Conservation (phyloP, 1,140 invertebrate genomes). For the Epicauta chinensis region DNA sequence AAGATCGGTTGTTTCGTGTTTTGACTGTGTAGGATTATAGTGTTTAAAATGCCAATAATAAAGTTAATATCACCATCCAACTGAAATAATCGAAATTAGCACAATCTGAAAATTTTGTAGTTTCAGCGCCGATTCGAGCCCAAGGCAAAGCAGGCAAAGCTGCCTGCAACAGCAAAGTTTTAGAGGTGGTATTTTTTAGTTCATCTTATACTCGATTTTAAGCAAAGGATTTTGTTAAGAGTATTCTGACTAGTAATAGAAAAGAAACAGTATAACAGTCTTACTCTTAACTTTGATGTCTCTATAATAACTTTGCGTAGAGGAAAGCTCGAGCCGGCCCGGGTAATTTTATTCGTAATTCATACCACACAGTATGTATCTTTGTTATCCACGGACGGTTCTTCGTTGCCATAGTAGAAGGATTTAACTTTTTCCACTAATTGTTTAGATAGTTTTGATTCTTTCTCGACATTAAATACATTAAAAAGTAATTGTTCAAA, state of each 20-base stretch:
- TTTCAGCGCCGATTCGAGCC: no score
- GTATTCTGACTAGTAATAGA: slow-evolving; percentile 11
- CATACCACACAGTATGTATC: slow-evolving; percentile 24
- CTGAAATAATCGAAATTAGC: slow-evolving; percentile 22
- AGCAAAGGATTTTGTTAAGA: no score
- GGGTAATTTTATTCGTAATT: no score
- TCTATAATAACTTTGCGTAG: no score
- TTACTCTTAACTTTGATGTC: no score
- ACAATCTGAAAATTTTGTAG: not conserved
- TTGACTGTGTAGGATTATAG: slow-evolving; percentile 21
- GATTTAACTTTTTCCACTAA: no score
- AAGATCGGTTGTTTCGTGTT: slow-evolving; percentile 43
- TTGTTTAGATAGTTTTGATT: slow-evolving; percentile 10
- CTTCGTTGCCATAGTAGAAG: slow-evolving; percentile 10
- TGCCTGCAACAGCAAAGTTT: no score
- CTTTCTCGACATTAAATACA: slow-evolving; percentile 35
- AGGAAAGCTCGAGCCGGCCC: no score
- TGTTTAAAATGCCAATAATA: slow-evolving; percentile 15
- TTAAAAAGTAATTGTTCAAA: slow-evolving; percentile 6
- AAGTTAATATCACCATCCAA: slow-evolving; percentile 21
- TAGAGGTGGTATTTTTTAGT: no score
- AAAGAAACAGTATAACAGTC: no score
- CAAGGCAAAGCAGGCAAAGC: no score
- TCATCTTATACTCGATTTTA: no score
- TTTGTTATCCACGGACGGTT: slow-evolving; percentile 33